Percentiles rank a stretch among this genome's conserved stretches.
phyloP scores from a whole-genome alignment of 2,888 invertebrate species.

The Blastobasis lacticolella region DNA sequence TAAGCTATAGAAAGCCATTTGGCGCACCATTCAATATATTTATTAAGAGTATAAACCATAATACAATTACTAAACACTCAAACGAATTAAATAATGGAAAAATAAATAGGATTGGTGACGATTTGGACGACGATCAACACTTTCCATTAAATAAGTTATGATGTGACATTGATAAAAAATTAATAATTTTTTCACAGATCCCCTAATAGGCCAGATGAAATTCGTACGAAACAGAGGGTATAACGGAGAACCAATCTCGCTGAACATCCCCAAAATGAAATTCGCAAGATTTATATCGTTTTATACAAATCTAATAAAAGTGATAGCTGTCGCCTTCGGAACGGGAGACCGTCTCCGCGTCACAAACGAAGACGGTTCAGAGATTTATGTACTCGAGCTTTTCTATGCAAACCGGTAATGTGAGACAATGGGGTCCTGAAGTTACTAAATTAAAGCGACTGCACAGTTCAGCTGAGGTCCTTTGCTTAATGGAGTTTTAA shows the following conservation, averaged over 20 bases:
- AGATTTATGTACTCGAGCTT: conserved; percentile 53
- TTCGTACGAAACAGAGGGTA: background rate
- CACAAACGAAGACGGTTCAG: conserved; percentile 36
- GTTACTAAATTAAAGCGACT: conserved; percentile 69
- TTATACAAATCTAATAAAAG: conserved; percentile 23
- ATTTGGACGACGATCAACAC: no score
- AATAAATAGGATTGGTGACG: no score
- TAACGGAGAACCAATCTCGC: conserved; percentile 7
- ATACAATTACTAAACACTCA: no score
- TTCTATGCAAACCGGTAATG: conserved; percentile 46
- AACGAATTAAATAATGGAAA: no score
- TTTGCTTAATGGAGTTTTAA: conserved; percentile 66
- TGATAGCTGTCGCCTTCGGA: conserved; percentile 16
- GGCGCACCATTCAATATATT: no score
- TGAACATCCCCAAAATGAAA: conserved; percentile 13
- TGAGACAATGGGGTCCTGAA: conserved; percentile 36
- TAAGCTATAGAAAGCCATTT: no score
- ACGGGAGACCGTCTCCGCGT: conserved; percentile 20
- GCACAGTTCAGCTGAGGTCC: conserved; percentile 34
- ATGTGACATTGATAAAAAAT: conserved; percentile 4
- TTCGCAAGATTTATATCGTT: conserved; percentile 20
- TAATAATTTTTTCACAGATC: background rate
- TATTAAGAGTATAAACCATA: no score
- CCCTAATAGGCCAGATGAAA: no score
- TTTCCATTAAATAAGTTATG: background rate